Conservation (phyloP, 2,888 invertebrate genomes). For the Sphecodes monilicornis region DNA sequence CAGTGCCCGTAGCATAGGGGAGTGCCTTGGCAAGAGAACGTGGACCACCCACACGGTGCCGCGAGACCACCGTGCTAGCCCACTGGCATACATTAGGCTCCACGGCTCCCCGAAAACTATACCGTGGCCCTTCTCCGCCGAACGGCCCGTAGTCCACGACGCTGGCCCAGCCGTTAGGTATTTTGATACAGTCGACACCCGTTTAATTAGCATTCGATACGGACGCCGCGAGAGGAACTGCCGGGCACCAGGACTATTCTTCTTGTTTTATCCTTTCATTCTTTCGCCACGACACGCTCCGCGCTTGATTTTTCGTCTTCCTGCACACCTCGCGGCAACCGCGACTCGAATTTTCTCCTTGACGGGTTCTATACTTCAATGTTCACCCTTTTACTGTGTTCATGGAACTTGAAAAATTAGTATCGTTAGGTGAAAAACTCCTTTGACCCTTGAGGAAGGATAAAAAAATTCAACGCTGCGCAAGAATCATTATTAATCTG, state of each 20-base stretch:
- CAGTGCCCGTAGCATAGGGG: conserved; percentile 77
- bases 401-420: background rate
- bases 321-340: conserved; percentile 17
- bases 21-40: conserved; percentile 83
- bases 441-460: too few species aligned
- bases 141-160: conserved; percentile 71
- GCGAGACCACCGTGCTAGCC: conserved; percentile 84
- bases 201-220: conserved; percentile 84
- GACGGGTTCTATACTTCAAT: conserved; percentile 15
- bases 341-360: conserved; percentile 24
- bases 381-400: background rate
- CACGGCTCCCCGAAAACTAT: conserved; percentile 81
- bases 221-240: conserved; percentile 76
- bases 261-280: conserved; percentile 34
- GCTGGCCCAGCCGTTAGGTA: conserved; percentile 79
- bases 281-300: conserved; percentile 54
- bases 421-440: too few species aligned
- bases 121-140: conserved; percentile 70
- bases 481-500: too few species aligned
- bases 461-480: too few species aligned
- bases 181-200: conserved; percentile 83
- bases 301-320: conserved; percentile 55
- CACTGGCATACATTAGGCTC: conserved; percentile 84
- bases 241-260: conserved; percentile 60
- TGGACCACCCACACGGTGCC: conserved; percentile 84